Evolutionary conservation across 2,888 invertebrate species (phyloP).

Genomic region (Nephrotoma flavescens): DNA sequence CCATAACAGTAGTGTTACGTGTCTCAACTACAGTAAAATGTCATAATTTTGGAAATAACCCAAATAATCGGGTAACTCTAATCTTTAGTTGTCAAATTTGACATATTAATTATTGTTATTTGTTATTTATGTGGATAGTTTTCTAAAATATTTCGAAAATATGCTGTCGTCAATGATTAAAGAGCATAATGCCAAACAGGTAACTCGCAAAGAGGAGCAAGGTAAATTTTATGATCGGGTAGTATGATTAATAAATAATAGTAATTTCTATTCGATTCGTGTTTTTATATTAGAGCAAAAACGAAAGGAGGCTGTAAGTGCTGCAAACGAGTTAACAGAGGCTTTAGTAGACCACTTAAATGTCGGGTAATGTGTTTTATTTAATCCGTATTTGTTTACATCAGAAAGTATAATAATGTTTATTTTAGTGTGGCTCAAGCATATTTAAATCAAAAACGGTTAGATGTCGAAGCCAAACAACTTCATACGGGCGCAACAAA

Average conservation of each 20-base stretch:
- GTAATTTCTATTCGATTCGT: background rate
- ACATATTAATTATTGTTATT: background rate
- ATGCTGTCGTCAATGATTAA: slow-evolving; percentile 79
- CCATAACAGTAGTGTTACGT: too few relatives aligned
- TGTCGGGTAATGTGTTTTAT: slow-evolving; percentile 57
- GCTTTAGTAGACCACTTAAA: slow-evolving; percentile 93
- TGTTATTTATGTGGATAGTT: too few relatives aligned
- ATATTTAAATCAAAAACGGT: slow-evolving; percentile 91
- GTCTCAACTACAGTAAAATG: background rate
- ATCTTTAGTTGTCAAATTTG: background rate
- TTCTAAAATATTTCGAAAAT: slow-evolving; percentile 17
- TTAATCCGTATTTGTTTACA: background rate
- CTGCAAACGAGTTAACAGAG: slow-evolving; percentile 86
- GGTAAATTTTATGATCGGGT: slow-evolving; percentile 34
- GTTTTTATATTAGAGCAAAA: slow-evolving; percentile 55
- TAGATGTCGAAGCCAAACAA: slow-evolving; percentile 94
- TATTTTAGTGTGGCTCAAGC: slow-evolving; percentile 76
- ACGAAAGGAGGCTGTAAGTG: slow-evolving; percentile 82
- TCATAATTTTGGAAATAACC: background rate
- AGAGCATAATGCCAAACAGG: slow-evolving; percentile 72
- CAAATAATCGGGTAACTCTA: background rate
- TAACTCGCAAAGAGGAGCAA: slow-evolving; percentile 64
- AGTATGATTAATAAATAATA: background rate
- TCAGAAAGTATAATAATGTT: background rate
- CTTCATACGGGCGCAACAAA: slow-evolving; percentile 86